These are phyloP conservation scores for Melanocharis versteri DNA, from an alignment of 2,113 vertebrate genomes.

Conservation along the genomic window DNA sequence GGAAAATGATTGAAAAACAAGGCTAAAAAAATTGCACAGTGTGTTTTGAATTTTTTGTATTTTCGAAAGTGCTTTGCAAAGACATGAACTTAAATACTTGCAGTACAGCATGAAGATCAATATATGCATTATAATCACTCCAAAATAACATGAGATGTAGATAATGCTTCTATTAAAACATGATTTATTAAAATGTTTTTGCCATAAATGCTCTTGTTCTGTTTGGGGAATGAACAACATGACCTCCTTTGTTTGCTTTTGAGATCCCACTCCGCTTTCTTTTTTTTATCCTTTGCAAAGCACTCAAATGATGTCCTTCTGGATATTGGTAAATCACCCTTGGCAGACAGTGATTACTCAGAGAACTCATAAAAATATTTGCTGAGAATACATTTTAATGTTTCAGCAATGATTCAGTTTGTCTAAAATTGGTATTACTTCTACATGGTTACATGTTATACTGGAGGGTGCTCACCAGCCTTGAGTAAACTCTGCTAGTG, in stretches of 20 bases:
- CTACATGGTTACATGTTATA: neutral
- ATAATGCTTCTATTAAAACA: neutral
- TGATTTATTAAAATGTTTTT: conserved; percentile 1
- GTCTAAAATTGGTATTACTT: neutral
- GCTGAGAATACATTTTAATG: neutral
- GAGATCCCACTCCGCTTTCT: neutral
- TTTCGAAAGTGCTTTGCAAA: neutral
- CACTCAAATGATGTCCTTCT: neutral
- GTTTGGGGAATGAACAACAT: neutral
- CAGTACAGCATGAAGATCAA: neutral
- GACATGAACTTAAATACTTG: neutral
- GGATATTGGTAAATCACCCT: neutral
- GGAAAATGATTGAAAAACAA: neutral
- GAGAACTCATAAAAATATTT: neutral
- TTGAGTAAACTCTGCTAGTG: neutral
- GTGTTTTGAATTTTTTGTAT: neutral
- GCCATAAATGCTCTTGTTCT: neutral
- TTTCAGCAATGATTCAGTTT: neutral
- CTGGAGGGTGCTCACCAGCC: neutral
- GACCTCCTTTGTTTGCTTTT: neutral
- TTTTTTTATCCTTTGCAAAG: neutral
- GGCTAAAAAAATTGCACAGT: neutral
- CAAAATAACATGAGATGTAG: neutral
- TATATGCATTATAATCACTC: neutral
- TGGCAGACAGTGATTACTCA: neutral